Evolutionary conservation across 2,797 vertebrate species (phyloP), one percentile per base, ranked within the genome.

Genomic region (Coranthus polyacanthus): DNA sequence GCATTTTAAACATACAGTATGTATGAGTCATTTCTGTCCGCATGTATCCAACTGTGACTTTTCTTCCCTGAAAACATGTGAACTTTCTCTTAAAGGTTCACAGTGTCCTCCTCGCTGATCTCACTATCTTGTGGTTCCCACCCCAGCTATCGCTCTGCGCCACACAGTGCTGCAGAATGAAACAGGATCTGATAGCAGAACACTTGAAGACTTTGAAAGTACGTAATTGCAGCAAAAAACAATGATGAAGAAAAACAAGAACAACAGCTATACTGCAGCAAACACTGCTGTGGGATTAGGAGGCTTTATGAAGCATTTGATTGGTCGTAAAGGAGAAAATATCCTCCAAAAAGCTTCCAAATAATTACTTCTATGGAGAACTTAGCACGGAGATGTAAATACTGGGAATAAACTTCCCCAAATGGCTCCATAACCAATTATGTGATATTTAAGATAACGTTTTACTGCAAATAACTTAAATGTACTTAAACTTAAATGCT

Each of bases 61-160:
- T 59, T 43, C 44, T 12, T 37, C 54, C 41, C n/a, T 59, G 2
- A 46, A 36, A 49, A 26, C 37, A 20, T n/a, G 29, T 13, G 18
- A 46, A 34, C 73, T 57, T 75, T 53, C 22, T 44, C 46, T 29
- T 34, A 0, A 47, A 49, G 55, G 61, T 61, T 73, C 17, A 29
- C 17, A 12, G 38, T 17, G 29, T 70, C 41, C 44, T 46, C 45
- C 29, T 68, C 2, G 2, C 56, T 36, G 42, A 29, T 26, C 50
- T 36, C 44, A 16, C 22, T 75, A 58, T 83, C 83, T 69, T 39
- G 20, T 2, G 16, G 72, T 22, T 75, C 69, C 77, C 75, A 52
- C 75, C 82, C 64, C 2, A n/a, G 15, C 22, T 86, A 89, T 90
- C 88, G 87, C 47, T 71, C 5, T 13, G 42, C 13, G 10, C 17